Evolutionary conservation across 2,797 vertebrate genomes (phyloP), one percentile per base, ranked within the genome.

Genomic region (Sandelia bainsii): DNA sequence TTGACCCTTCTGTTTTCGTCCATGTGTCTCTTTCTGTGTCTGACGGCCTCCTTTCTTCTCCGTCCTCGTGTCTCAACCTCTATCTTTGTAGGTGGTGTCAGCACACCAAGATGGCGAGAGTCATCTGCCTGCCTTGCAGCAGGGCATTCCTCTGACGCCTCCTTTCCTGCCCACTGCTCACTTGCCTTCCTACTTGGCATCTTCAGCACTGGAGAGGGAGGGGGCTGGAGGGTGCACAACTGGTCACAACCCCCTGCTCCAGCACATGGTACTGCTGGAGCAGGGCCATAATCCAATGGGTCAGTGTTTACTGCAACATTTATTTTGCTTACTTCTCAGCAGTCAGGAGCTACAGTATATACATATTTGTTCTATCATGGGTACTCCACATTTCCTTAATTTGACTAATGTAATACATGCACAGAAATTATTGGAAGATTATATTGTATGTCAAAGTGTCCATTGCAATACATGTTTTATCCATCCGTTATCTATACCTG

Each of bases 241-340:
- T 27, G 81, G 94, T 34, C 97, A 97, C 84, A 96, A 90, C 93
- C 94, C 97, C 46, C 96, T 98, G 2, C 95, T 98, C 69, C 97
- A 97, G 81, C 97, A 98, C 93, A 97, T 98, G 97, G 97, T 96
- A 49, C 87, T 98, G 27, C 90, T 99, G 94, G 98, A 99, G 85
- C 97, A 96, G 89, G 93, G 95, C 54, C 97, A 97, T 91, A 94
- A 94, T 0, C 91, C 96, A 57, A 91, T 98, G 92, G 97, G 98
- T 98, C 83, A 93, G 95, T 37, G 13, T 57, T 57, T 29, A 66
- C 63, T 62, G 25, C 40, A 67, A 42, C 60, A 75, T 70, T 62
- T 56, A 16, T 49, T 58, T 60, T 68, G 53, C 39, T 62, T 22
- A 60, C 50, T 37, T 40, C 1, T 77, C 14, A 27, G 54, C 42